phyloP scores from a whole-genome alignment of 1,140 invertebrate species.

The Nephila pilipes region DNA sequence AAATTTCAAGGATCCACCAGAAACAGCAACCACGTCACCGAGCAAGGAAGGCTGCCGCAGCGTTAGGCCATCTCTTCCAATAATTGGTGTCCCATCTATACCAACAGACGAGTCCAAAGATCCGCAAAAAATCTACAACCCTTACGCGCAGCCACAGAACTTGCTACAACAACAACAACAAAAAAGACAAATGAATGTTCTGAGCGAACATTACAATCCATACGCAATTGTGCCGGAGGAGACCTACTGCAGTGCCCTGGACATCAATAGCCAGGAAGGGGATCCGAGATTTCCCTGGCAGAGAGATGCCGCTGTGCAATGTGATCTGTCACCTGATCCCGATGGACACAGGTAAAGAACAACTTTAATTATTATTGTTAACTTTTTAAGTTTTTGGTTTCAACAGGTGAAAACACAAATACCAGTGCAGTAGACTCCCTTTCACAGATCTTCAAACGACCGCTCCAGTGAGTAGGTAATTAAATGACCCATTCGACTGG shows the following conservation, averaged over 20 bases:
- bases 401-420: no score
- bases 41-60: slow-evolving; percentile 25
- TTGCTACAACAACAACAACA: slow-evolving; percentile 53
- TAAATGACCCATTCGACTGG: no score
- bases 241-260: slow-evolving; percentile 79
- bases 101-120: slow-evolving; percentile 26
- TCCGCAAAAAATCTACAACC: slow-evolving; percentile 57
- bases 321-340: slow-evolving; percentile 78
- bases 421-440: no score
- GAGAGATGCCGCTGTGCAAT: slow-evolving; percentile 81
- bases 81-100: neutral
- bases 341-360: slow-evolving; percentile 64
- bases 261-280: slow-evolving; percentile 80
- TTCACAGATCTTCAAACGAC: no score
- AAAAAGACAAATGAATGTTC: slow-evolving; percentile 12
- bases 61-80: slow-evolving; percentile 50
- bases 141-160: slow-evolving; percentile 42
- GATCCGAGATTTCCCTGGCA: slow-evolving; percentile 81
- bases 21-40: neutral
- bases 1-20: slow-evolving; percentile 78
- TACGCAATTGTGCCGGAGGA: slow-evolving; percentile 77
- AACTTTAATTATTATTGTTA: no score
- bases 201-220: slow-evolving; percentile 71
- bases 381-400: no score
- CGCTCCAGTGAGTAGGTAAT: rapidly evolving